Percentiles rank a stretch among this genome's conserved stretches.
Conservation (phyloP, 1,140 invertebrate species). For the Pseudachorutes palmiensis region DNA sequence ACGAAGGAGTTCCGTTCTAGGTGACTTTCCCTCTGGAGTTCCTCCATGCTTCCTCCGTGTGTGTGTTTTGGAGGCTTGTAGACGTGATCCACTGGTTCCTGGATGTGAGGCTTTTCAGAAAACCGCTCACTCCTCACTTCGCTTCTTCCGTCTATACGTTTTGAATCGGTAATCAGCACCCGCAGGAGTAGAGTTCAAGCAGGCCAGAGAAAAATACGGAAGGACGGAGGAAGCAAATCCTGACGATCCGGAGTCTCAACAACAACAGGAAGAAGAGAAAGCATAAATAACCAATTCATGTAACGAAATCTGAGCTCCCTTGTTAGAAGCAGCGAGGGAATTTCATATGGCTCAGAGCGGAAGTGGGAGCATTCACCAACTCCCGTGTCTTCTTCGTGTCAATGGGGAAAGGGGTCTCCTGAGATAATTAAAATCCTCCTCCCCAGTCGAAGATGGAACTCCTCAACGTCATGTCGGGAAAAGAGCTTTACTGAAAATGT, state of each 20-base stretch:
- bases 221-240: no score
- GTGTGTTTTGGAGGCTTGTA: neutral
- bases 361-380: no score
- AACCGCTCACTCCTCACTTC: neutral
- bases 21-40: no score
- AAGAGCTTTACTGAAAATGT: no score
- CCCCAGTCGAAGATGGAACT: neutral
- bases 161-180: neutral
- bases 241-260: neutral
- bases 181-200: neutral
- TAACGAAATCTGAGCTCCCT: neutral
- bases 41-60: no score
- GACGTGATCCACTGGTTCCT: neutral
- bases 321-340: neutral
- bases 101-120: neutral
- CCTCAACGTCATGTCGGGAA: no score
- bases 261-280: neutral
- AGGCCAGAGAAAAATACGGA: neutral
- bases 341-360: neutral
- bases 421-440: neutral
- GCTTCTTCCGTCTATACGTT: neutral
- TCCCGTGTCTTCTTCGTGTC: neutral
- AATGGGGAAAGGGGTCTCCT: neutral
- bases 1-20: no score
- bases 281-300: neutral